These are phyloP conservation scores for Brachypterus glaber DNA, from an alignment of 2,888 invertebrate genomes.

Conservation along the genomic window DNA sequence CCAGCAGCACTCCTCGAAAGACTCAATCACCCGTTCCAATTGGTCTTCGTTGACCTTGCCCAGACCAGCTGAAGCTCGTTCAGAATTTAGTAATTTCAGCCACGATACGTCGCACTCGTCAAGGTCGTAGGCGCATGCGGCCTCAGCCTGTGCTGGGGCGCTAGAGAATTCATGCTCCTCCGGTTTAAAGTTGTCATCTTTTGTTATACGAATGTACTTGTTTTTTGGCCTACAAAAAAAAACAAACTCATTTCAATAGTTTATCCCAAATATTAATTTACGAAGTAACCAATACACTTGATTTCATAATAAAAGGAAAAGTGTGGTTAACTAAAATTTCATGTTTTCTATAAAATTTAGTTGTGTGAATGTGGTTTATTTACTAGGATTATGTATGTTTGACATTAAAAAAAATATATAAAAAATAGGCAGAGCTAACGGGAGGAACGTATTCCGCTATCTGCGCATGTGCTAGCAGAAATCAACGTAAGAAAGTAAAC, in stretches of 20 bases:
- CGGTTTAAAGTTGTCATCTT: constrained; percentile 75
- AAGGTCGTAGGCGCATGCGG: constrained; percentile 89
- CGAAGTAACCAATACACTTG: too few species aligned
- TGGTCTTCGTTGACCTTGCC: constrained; percentile 73
- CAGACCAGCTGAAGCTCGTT: constrained; percentile 68
- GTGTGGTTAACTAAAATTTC: too few species aligned
- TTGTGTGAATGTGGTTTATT: too few species aligned
- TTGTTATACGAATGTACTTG: constrained; percentile 82
- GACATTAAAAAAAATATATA: too few species aligned
- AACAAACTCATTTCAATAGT: constrained; percentile 9
- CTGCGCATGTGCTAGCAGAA: too few species aligned
- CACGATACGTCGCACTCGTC: constrained; percentile 89
- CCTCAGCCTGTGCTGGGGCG: constrained; percentile 80
- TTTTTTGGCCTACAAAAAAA: constrained; percentile 67
- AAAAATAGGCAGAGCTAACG: too few species aligned
- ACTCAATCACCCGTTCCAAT: constrained; percentile 84
- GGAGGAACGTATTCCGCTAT: too few species aligned
- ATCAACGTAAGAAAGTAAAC: too few species aligned
- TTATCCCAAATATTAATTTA: too few species aligned
- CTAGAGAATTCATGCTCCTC: constrained; percentile 80
- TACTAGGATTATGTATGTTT: too few species aligned
- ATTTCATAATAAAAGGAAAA: too few species aligned
- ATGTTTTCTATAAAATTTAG: too few species aligned
- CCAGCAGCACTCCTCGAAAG: constrained; percentile 88
- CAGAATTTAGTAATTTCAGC: constrained; percentile 80